Evolutionary conservation across 35 echinoderm and acorn worm genomes (phyloP), one percentile per base, ranked within the genome.

Genomic region (Heliocidaris tuberculata): DNA sequence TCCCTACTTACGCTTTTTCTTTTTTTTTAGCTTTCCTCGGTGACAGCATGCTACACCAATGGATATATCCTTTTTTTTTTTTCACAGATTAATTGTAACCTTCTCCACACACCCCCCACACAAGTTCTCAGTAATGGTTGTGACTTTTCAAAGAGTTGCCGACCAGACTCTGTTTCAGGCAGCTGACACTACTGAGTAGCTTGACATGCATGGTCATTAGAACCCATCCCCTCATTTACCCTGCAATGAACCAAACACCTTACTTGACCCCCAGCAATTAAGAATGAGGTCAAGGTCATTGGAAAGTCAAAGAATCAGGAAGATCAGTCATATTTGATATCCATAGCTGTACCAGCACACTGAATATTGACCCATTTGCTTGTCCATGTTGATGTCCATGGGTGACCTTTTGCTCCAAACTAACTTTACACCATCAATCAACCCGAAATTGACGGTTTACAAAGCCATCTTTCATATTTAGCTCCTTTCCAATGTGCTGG

Each of bases 81-180:
- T 56, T 13, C 52, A 56, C 52, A 12, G 52, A 56, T 12, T 2
- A 12, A 56, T 15, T 56, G 65, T n/a, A n/a, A 19, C 19, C 65
- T 78, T 7, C 7, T 7, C 27, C 65, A 78, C 4, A 8, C 65
- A 27, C 19, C 61, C 13, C 24, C 17, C 24, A 27, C 27, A 24
- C 27, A 78, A 21, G 6, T 70, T 70, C 4, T 70, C 15, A 21
- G 2, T 6, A 70, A 70, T 16, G 7, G 65, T 21, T 24, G 27
- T 78, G 65, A 78, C 65, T 78, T 24, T 78, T 78, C 65, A 78
- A 78, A 78, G 65, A 78, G 65, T 78, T 78, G 65, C 65, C 65
- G 65, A 78, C 17, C 21, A 78, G 65, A 78, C 21, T 5, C 65
- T 78, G 65, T 78, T 19, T 78, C 65, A 27, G 21, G 65, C 65